Percentiles rank a stretch among this genome's conserved stretches.
Evolutionary conservation across 2,888 invertebrate genomes (phyloP).

Genomic region (Agrochola lota): DNA sequence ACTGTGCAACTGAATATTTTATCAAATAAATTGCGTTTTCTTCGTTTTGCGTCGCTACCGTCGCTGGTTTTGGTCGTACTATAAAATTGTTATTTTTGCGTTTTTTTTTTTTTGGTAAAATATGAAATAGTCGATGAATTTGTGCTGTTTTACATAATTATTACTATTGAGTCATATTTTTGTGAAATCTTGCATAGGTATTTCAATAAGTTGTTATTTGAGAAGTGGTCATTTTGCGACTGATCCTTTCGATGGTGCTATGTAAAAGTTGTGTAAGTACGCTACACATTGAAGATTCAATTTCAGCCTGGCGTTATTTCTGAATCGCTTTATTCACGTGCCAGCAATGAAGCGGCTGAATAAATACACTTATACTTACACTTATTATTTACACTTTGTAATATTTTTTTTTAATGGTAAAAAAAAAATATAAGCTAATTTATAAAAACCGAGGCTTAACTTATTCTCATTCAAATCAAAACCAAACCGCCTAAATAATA

Average conservation of each 20-base stretch:
- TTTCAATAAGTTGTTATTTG: neutral
- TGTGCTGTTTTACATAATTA: neutral
- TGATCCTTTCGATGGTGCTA: neutral
- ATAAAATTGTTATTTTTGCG: slow-evolving; percentile 47
- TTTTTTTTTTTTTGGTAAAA: slow-evolving; percentile 50
- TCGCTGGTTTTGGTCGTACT: slow-evolving; percentile 46
- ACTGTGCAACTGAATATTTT: slow-evolving; percentile 79
- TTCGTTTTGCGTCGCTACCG: slow-evolving; percentile 70
- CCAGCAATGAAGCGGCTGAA: too few species aligned
- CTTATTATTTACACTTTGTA: too few species aligned
- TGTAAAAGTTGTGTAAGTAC: neutral
- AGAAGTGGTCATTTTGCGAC: too few species aligned
- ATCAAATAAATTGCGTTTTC: slow-evolving; percentile 79
- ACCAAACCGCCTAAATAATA: neutral
- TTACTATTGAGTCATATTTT: neutral
- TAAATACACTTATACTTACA: too few species aligned
- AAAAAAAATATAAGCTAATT: too few species aligned
- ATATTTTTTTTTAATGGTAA: too few species aligned
- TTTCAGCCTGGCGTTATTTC: neutral
- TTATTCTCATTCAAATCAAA: slow-evolving; percentile 8
- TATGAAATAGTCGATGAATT: slow-evolving; percentile 50
- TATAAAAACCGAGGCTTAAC: neutral
- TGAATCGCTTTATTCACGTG: neutral
- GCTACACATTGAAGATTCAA: neutral
- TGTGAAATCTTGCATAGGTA: neutral